Base-by-base conservation (phyloP, 2,888 invertebrate species). In the Polydesmus complanatus region DNA sequence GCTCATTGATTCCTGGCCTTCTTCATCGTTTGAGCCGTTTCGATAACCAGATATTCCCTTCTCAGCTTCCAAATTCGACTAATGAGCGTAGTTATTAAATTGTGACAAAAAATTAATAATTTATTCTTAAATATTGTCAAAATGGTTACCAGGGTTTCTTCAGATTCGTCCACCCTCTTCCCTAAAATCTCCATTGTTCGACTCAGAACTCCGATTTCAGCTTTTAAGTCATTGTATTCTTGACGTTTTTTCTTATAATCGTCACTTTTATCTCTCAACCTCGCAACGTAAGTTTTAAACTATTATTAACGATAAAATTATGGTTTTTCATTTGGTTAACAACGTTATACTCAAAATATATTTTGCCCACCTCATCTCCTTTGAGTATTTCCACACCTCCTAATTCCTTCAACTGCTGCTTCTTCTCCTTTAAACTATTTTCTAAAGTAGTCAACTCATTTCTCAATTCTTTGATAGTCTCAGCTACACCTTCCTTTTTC, bases 241-340 rank as follows among this genome's bases (percentile, higher is more conserved):
- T 83, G 80, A 68, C 86, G 78, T 71, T 86, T 85, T 70, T 85
- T 81, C 75, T 90, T 91, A 73, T 90, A 91, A 11, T 84, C 76
- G 5, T 84, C 83, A 70, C 87, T 88, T 71, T 88, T 87, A 57
- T 84, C 83, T 62, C 90, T 80, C 64, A 92, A 75, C 66, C 85
- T 83, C 69, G 83, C 84, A 19, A 92, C 86, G 73, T 90, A 91
- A 66, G 83, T 82, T 73, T 90, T 89, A 70, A 90, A 82, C 63
- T 63, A 51, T 22, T 27, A 53, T 51, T n/a, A 23, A 1, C 1
- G 22, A 25, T 50, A 1, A 61, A 61, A 61, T 49, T 61, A 22
- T n/a, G 47, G 11, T 22, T 27, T 8, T 5, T 8, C 25, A 8
- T 37, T 22, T 8, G 8, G 27, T 27, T 27, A 14, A 47, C 48